A percentile compares a stretch with the other conserved stretches of the same genome.
phyloP scores from a whole-genome alignment of 2,888 invertebrate genomes.

The Pseudanteris insignis region DNA sequence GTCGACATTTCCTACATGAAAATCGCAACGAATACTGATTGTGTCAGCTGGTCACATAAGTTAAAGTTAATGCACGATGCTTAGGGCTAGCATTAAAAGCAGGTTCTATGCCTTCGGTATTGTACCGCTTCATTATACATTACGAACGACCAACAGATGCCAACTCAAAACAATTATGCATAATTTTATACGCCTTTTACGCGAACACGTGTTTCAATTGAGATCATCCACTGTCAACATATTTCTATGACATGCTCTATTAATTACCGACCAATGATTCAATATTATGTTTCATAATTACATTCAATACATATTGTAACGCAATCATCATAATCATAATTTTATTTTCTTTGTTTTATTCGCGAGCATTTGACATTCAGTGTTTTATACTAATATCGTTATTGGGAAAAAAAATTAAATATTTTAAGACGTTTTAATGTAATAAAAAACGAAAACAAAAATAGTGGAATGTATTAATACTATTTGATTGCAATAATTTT shows the following conservation, averaged over 20 bases:
- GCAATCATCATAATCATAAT: too few species aligned
- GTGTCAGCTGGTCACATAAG: conserved; percentile 19
- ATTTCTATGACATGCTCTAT: conserved; percentile 47
- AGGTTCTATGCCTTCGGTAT: conserved; percentile 42
- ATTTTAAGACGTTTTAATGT: too few species aligned
- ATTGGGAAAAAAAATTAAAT: too few species aligned
- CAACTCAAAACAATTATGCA: conserved; percentile 56
- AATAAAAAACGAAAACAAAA: too few species aligned
- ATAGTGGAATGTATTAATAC: too few species aligned
- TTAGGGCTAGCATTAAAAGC: conserved; percentile 31
- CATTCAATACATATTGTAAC: neutral
- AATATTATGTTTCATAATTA: too few species aligned
- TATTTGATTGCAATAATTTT: too few species aligned
- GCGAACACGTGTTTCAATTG: conserved; percentile 57
- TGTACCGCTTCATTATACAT: conserved; percentile 43
- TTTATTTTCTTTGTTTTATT: too few species aligned
- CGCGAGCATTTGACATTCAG: too few species aligned
- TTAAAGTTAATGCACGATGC: conserved; percentile 26
- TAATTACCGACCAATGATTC: too few species aligned
- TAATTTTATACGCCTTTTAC: conserved; percentile 57
- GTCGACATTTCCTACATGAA: too few species aligned
- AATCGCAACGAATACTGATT: conserved; percentile 16
- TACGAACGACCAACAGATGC: conserved; percentile 54
- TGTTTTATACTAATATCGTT: too few species aligned
- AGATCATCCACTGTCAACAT: conserved; percentile 51